Base-by-base conservation (phyloP, 2,888 invertebrate genomes). In the Platerodrilus igneus region DNA sequence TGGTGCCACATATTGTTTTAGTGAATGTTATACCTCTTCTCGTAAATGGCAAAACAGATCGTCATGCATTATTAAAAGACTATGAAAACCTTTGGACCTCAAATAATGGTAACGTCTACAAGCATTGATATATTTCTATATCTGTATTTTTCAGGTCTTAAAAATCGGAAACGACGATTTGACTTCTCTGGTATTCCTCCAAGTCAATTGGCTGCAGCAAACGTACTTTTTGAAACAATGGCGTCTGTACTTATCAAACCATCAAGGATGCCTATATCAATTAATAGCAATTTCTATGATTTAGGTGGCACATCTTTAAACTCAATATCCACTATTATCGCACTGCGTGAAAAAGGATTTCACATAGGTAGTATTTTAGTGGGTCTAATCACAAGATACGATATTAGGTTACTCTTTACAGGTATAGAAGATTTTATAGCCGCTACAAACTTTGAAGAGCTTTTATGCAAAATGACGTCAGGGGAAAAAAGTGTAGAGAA, bases 281-380 rank as follows among this genome's bases (percentile, higher is more conserved):
- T 78, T 0, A 67, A 77, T 9, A 78, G 83, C 0, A 87, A 87
- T 52, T 91, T 90, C 65, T 91, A 85, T 60, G 81, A 86, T 53
- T 71, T 90, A 18, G 91, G 91, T 2, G 91, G 91, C 5, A 89
- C 90, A 59, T 90, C 89, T 0, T 70, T 91, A 10, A 91, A 91
- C 62, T 88, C 89, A 0, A 83, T 91, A 39, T 83, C 78, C 50
- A 87, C 88, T 0, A 86, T 91, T 4, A 84, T 85, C 0, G 74
- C 78, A 57, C 63, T 91, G 31, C 72, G 80, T 27, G 86, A 89
- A 34, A 78, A 78, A 57, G 88, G 88, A 7, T 89, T 83, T 60
- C 75, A 75, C 51, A 84, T 91, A 50, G 79, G 87, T 76, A 63
- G 71, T 72, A 58, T 42, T 26, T 19, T 20, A 8, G 18, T 30